Evolutionary conservation across 2,113 vertebrate species (phyloP).

Genomic region (Vombatus ursinus): DNA sequence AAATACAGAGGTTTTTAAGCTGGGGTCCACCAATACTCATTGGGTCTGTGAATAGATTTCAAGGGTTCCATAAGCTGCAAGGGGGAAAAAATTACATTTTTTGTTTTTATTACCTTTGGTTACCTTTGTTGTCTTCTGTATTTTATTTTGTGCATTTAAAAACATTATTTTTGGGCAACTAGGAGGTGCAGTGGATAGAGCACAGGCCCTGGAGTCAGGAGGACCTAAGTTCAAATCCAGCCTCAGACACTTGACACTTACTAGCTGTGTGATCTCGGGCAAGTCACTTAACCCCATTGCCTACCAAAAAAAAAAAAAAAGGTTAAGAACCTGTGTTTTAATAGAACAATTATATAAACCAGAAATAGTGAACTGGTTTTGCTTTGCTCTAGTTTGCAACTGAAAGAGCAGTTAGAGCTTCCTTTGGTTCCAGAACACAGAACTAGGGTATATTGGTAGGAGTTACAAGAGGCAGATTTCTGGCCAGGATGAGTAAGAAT

Average conservation of each 20-base stretch:
- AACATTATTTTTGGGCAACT: neutral
- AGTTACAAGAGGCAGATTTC: neutral
- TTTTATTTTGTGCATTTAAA: neutral
- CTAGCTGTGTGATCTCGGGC: no score
- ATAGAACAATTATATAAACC: neutral
- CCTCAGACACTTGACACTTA: no score
- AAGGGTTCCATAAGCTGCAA: neutral
- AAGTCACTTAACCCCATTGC: no score
- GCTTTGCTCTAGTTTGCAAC: neutral
- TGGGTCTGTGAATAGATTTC: neutral
- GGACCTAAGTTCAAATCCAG: no score
- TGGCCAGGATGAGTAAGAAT: neutral
- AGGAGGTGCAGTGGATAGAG: no score
- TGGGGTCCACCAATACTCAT: neutral
- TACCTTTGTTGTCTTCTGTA: neutral
- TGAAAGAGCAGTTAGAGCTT: neutral
- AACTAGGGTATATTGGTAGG: neutral
- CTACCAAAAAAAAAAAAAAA: neutral
- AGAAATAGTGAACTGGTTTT: neutral
- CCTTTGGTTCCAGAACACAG: neutral
- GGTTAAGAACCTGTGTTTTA: neutral
- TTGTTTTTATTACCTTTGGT: neutral
- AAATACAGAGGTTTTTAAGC: neutral
- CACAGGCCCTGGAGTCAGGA: no score
- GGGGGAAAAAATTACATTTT: neutral